Evolutionary conservation across 2,888 invertebrate species (phyloP), one percentile per base, ranked within the genome.

Genomic region (Andrena praecox): DNA sequence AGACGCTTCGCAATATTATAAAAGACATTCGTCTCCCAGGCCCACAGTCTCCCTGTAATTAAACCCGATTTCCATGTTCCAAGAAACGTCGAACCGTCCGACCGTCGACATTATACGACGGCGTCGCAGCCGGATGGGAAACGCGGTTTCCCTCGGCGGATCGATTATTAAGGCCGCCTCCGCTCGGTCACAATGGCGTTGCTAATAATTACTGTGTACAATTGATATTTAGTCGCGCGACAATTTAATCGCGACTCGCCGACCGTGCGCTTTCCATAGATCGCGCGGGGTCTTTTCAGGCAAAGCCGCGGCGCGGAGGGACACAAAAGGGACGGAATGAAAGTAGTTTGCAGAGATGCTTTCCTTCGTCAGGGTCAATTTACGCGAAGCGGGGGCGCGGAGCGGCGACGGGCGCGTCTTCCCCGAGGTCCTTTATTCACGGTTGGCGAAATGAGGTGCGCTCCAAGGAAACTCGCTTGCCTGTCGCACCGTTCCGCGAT

Each of bases 311-410:
- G 3, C 52, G 6, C 56, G 77, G 24, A 42, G 12, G 33, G 77
- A 48, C 64, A 52, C 70, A 73, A 70, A 68, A 66, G 70, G 77
- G 33, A 63, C 29, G 73, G 82, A 82, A 83, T 77, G 68, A 76
- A 77, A 85, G 77, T 85, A 85, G 85, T 85, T 85, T 85, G 75
- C 83, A 85, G 79, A 87, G 69, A 82, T 80, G 73, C 80, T 86
- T 42, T 84, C 80, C 70, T 85, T 80, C 79, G 71, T 60, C 73
- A 85, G 87, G 82, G 86, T 86, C 87, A 87, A 87, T 85, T 86
- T 87, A 76, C 87, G 80, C 80, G 82, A 77, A 82, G 59, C 67
- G 77, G 33, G 27, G 52, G 35, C 59, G 33, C 10, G 48, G 66
- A 63, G 35, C 63, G 29, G 64, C 5, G 73, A 35, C 70, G 12